Percentiles rank a stretch among this genome's conserved stretches.
Evolutionary conservation across 2,797 vertebrate species (phyloP).

Genomic region (Hydrolagus colliei): DNA sequence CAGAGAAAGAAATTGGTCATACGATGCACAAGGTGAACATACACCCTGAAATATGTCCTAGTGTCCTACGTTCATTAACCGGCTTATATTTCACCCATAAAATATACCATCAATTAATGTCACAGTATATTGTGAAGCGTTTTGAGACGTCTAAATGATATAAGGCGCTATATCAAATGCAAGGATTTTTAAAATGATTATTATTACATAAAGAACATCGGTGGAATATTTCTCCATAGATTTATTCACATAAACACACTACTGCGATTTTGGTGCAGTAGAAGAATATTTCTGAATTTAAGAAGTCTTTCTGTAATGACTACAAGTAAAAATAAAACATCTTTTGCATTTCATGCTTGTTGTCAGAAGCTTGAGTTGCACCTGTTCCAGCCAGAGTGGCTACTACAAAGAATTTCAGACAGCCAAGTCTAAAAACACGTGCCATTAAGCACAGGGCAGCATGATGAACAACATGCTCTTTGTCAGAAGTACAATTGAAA

Average conservation of each 20-base stretch:
- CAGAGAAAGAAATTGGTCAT: no score
- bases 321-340: background rate
- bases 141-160: no score
- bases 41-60: no score
- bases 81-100: no score
- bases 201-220: no score
- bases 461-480: background rate
- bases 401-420: slow-evolving; percentile 7
- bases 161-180: no score
- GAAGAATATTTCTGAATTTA: background rate
- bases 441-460: slow-evolving; percentile 1
- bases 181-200: no score
- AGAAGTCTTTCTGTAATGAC: background rate
- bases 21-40: no score
- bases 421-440: background rate
- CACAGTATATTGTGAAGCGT: no score
- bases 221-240: no score
- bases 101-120: no score
- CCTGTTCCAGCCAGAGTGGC: background rate
- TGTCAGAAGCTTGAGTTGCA: background rate
- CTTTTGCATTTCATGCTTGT: background rate
- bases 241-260: background rate
- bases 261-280: background rate
- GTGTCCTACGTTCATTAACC: no score
- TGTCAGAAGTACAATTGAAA: slow-evolving; percentile 23